Base-by-base conservation (phyloP, 2,797 vertebrate species). In the Smutsia gigantea region DNA sequence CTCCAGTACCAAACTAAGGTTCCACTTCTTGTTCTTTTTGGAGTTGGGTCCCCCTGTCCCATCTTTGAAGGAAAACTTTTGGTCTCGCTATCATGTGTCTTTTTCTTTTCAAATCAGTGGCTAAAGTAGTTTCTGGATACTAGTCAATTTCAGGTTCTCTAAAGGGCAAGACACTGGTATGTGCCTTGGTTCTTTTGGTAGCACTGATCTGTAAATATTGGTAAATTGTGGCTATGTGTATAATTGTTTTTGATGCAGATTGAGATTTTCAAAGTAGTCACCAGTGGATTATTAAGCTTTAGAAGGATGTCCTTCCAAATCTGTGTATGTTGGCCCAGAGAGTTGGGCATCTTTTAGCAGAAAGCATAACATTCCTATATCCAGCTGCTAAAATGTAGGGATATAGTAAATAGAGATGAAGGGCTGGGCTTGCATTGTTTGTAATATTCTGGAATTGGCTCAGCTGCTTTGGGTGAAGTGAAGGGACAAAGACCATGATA, bases 1-100 rank as follows among this genome's bases (percentile, higher is more conserved):
- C 51, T 95, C 83, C 27, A 23, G 27, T 75, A 37, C 21, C 71
- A 93, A 78, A 49, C 59, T 61, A 95, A 78, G 34, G 83, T 95
- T 63, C 75, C 57, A 74, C 57, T 95, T 68, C 27, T 18, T 82
- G 17, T 95, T 77, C 34, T 29, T 53, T 75, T 25, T 49, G 1
- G 1, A 34, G 31, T 53, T 4, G 5, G 4, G 13, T 23, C 72
- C 84, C 74, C 46, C 46, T 2, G 10, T 12, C 46, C 46, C 10
- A 46, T 46, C 57, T 90, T 59, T 93, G 75, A 86, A 90, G 64
- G 78, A 77, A 87, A 51, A 79, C 21, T 37, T 55, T 55, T 69
- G 25, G 53, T 77, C 10, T 92, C 17, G 31, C 27, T 23, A 4
- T 69, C 17, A 12, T 95, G 84, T 64, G 31, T 90, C 15, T 27